Evolutionary conservation across 2,797 vertebrate species (phyloP).

Genomic region (Amazona finschi): DNA sequence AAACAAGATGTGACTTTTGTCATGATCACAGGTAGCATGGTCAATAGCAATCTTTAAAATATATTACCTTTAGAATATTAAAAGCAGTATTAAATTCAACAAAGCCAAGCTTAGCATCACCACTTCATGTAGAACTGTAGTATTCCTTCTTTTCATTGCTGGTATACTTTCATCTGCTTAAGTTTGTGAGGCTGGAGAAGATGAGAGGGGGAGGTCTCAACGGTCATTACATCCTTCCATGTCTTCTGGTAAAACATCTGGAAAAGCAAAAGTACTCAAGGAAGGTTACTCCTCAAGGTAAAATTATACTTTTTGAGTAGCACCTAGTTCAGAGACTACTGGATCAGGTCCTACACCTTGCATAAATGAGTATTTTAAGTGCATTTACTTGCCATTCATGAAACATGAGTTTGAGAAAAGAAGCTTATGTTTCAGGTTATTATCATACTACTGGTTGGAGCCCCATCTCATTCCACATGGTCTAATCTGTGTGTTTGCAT

Average conservation of each 20-base stretch:
- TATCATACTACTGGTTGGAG: not conserved
- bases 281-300: not conserved
- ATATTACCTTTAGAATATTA: not conserved
- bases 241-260: not conserved
- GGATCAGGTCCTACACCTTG: not conserved
- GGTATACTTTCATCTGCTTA: not conserved
- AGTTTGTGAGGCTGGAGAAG: not conserved
- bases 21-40: not conserved
- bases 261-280: not conserved
- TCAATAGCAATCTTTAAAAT: not conserved
- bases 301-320: not conserved
- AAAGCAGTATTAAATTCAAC: not conserved
- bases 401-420: not conserved
- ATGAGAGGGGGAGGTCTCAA: not conserved
- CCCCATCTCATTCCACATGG: not conserved
- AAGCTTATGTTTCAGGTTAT: not conserved
- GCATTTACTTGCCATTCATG: not conserved
- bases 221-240: accelerated
- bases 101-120: not conserved
- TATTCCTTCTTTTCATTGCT: not conserved
- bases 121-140: not conserved
- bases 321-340: not conserved
- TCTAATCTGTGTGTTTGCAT: not conserved
- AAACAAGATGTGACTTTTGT: not conserved
- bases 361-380: not conserved